A percentile compares a stretch with the other conserved stretches of the same genome.
Evolutionary conservation across 1,140 invertebrate genomes (phyloP).

Genomic region (Drosophila littoralis): DNA sequence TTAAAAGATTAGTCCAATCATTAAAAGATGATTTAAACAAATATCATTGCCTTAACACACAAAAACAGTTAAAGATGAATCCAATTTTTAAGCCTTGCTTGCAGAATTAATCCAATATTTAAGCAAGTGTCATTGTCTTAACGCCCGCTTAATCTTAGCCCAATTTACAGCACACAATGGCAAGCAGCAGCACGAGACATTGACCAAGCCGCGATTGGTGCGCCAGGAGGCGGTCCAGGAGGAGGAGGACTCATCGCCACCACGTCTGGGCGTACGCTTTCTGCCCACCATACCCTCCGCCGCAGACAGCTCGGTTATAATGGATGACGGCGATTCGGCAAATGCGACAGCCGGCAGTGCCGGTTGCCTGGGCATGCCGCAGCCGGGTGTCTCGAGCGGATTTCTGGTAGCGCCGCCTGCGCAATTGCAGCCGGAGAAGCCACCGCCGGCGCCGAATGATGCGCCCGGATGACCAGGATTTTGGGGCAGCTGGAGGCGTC

Average conservation of each 20-base stretch:
- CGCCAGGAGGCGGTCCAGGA: conserved; percentile 91
- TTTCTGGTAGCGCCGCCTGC: conserved; percentile 56
- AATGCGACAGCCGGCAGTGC: conserved; percentile 44
- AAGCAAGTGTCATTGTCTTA: not conserved
- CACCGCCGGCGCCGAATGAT: conserved; percentile 71
- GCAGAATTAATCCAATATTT: too few relatives aligned
- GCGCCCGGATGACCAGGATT: conserved; percentile 65
- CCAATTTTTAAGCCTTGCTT: not conserved
- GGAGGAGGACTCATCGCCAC: conserved; percentile 88
- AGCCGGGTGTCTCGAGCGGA: conserved; percentile 67
- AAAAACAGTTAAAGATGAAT: too few relatives aligned
- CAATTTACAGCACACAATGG: conserved; percentile 66
- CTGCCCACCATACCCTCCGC: conserved; percentile 93
- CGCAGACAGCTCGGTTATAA: conserved; percentile 90
- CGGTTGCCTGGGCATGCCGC: conserved; percentile 64
- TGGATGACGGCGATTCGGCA: conserved; percentile 87
- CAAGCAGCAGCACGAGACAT: conserved; percentile 60
- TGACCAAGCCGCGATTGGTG: conserved; percentile 87
- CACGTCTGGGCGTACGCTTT: conserved; percentile 88
- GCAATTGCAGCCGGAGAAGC: conserved; percentile 57
- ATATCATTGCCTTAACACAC: too few relatives aligned
- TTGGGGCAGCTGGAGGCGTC: conserved; percentile 55
- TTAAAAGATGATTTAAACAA: too few relatives aligned
- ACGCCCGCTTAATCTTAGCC: not conserved
- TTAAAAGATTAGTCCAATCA: too few relatives aligned